Conservation (phyloP, 2,113 vertebrate genomes). For the Sminthopsis crassicaudata region DNA sequence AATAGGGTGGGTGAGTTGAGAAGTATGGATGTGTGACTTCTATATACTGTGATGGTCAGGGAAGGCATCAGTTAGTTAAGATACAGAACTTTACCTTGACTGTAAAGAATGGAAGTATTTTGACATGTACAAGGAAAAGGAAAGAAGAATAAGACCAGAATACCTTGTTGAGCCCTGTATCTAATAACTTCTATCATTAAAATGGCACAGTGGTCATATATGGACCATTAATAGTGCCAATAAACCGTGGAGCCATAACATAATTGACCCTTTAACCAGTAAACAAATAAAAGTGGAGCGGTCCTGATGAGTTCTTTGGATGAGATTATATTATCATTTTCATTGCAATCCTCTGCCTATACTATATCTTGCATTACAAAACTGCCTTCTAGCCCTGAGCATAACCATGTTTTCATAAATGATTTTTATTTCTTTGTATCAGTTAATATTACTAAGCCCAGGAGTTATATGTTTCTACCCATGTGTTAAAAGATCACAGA, state of each 20-base stretch:
- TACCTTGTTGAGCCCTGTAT: neutral
- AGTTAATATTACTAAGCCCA: constrained; percentile 71
- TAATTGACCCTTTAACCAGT: neutral
- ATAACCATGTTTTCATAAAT: constrained; percentile 69
- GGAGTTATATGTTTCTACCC: constrained; percentile 51
- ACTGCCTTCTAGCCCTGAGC: constrained; percentile 60
- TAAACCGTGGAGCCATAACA: too few species aligned
- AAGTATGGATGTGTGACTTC: neutral
- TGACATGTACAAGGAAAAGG: neutral
- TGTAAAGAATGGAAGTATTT: neutral
- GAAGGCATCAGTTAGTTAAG: neutral
- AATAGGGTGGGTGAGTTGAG: too few species aligned
- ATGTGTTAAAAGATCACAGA: constrained; percentile 47
- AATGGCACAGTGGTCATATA: neutral
- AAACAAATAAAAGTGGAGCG: neutral
- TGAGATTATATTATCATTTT: constrained; percentile 47
- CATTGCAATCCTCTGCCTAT: constrained; percentile 25
- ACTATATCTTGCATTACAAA: constrained; percentile 58
- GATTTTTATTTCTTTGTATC: constrained; percentile 75
- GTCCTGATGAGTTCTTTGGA: neutral
- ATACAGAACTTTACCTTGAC: neutral
- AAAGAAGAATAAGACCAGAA: neutral
- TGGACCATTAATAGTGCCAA: too few species aligned
- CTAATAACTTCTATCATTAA: neutral
- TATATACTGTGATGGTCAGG: neutral